Conservation (phyloP, 2,888 invertebrate genomes). For the Pinctada fucata region DNA sequence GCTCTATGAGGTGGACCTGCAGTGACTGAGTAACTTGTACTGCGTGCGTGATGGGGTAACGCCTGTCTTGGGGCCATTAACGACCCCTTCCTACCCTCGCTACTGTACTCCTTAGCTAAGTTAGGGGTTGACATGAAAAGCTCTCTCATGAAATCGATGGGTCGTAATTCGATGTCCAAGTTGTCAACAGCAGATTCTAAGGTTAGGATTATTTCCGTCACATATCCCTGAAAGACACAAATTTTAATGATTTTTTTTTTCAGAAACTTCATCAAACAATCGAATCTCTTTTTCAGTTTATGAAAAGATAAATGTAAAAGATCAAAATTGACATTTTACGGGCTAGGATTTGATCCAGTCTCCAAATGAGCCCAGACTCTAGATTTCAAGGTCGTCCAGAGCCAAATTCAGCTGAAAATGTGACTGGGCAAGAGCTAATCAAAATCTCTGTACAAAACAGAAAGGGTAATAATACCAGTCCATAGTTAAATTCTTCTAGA, state of each 20-base stretch:
- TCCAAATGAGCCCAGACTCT: too few species aligned
- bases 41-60: slow-evolving; percentile 87
- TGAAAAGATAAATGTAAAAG: too few species aligned
- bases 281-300: too few species aligned
- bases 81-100: slow-evolving; percentile 63
- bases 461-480: too few species aligned
- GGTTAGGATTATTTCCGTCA: slow-evolving; percentile 96
- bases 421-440: too few species aligned
- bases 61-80: slow-evolving; percentile 74
- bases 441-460: too few species aligned
- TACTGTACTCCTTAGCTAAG: slow-evolving; percentile 77
- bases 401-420: too few species aligned
- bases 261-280: too few species aligned
- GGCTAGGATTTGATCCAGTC: too few species aligned
- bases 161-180: slow-evolving; percentile 83
- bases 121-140: slow-evolving; percentile 98
- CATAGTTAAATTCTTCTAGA: too few species aligned
- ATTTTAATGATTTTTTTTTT: neutral
- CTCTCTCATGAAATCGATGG: slow-evolving; percentile 90
- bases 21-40: slow-evolving; percentile 88
- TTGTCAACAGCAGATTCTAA: slow-evolving; percentile 97
- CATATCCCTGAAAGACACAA: slow-evolving; percentile 85
- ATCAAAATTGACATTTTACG: too few species aligned
- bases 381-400: too few species aligned
- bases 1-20: slow-evolving; percentile 85